Conservation (phyloP, 2,888 invertebrate genomes). For the Lapara coniferarum region DNA sequence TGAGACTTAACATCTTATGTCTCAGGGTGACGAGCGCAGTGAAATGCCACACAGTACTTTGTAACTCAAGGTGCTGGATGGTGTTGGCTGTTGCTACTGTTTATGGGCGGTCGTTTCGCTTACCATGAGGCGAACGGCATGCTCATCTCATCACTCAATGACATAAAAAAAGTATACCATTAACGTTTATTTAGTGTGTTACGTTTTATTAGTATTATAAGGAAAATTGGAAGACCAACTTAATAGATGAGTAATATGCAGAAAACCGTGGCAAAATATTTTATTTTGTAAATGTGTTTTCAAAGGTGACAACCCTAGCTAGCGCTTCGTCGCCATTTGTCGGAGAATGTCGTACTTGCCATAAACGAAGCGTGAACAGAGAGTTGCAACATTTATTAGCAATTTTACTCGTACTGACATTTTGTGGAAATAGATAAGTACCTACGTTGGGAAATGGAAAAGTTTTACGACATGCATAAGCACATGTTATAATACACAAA, state of each 20-base stretch:
- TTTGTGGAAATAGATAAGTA: conserved; percentile 3
- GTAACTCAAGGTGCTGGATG: no score
- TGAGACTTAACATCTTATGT: no score
- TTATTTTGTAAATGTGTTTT: neutral
- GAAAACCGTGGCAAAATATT: neutral
- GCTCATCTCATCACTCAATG: no score
- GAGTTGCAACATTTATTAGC: conserved; percentile 33
- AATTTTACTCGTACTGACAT: conserved; percentile 12
- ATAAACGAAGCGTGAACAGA: conserved; percentile 42
- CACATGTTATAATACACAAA: neutral
- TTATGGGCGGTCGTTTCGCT: no score
- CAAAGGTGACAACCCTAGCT: conserved; percentile 14
- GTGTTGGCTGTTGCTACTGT: no score
- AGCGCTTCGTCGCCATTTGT: conserved; percentile 28
- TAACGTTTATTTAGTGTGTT: neutral
- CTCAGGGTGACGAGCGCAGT: no score
- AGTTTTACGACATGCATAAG: neutral
- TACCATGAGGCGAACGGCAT: no score
- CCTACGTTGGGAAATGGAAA: neutral
- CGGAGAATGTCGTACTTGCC: conserved; percentile 42
- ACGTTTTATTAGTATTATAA: neutral
- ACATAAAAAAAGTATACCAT: no score
- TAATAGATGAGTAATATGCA: neutral
- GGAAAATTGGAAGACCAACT: no score
- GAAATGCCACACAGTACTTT: no score